Evolutionary conservation across 2,888 invertebrate species (phyloP).

Genomic region (Diarsia mendica): DNA sequence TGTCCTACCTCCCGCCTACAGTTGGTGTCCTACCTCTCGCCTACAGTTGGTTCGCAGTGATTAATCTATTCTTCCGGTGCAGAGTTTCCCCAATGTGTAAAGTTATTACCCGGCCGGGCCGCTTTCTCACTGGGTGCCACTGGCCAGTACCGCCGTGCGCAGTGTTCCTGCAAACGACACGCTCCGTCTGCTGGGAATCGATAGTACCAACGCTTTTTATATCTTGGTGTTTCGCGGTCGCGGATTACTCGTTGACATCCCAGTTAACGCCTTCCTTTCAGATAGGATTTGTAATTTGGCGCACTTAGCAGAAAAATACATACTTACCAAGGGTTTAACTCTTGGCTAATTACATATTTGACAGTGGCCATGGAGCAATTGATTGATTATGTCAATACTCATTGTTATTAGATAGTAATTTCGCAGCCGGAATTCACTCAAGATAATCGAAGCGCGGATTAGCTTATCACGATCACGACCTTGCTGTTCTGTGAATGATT

Average conservation of each 20-base stretch:
- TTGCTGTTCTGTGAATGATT: constrained; percentile 54
- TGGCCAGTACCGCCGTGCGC: constrained; percentile 12
- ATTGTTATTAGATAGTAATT: constrained; percentile 47
- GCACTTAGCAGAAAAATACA: neutral
- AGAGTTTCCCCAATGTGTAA: constrained; percentile 29
- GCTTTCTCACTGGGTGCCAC: constrained; percentile 61
- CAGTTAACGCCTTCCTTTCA: constrained; percentile 1
- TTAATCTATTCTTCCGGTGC: constrained; percentile 30
- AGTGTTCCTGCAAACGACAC: constrained; percentile 54
- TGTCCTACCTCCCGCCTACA: neutral
- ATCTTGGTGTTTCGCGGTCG: constrained; percentile 32
- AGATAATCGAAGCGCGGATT: constrained; percentile 50
- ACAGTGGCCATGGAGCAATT: constrained; percentile 20
- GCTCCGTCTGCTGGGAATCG: constrained; percentile 67
- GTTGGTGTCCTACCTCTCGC: neutral
- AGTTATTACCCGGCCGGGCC: constrained; percentile 23
- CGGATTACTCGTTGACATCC: neutral
- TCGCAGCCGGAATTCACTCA: constrained; percentile 54
- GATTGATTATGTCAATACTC: constrained; percentile 47
- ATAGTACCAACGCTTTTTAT: neutral
- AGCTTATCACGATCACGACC: constrained; percentile 60
- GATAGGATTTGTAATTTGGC: constrained; percentile 21
- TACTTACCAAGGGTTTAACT: neutral
- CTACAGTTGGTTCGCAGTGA: constrained; percentile 18
- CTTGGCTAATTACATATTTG: neutral